Base-by-base conservation (phyloP, 2,888 invertebrate genomes). In the Drosophila prostipennis region DNA sequence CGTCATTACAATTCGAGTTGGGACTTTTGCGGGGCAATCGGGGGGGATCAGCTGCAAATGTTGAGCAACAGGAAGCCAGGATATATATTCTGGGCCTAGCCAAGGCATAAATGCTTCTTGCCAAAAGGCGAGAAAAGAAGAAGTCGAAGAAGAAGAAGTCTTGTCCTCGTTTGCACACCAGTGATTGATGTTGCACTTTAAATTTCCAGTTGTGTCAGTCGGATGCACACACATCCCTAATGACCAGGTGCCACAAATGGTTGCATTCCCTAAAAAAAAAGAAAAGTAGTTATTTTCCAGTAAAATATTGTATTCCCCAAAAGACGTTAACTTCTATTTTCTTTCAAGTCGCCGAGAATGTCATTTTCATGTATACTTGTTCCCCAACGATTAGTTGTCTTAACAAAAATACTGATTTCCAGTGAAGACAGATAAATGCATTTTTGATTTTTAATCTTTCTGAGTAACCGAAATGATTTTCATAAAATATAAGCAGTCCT, bases 171-270 rank as follows among this genome's bases (percentile, higher is more conserved):
- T 84, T 73, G 61, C 54, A 70, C 53, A 70, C 53, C 79, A 84
- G 61, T 82, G 81, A 82, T 82, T 82, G 81, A 82, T 82, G 81
- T 87, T 87, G 87, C 68, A 82, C 82, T 82, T 82, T 85, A 87
- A 82, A 82, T 85, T 87, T 79, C 84, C 84, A 69, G 69, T 74
- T 87, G 79, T 63, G 63, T 55, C 72, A 72, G 29, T 70, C 60
- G 71, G 40, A 72, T 59, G 72, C 54, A 19, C 60, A 65, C 53
- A 67, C 40, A 7, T 53, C 53, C 43, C 64, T 65, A 65, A 65
- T 65, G 64, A 65, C 68, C 64, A 65, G 64, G 64, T 65, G 64
- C 64, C 64, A 53, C 64, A 65, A 65, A 65, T 65, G 67, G 67
- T 46, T 46, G 64, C 45, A 63, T 34, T 48, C 26, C 32, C 13